Percentiles rank a stretch among this genome's conserved stretches.
Evolutionary conservation across 2,797 vertebrate species (phyloP).

Genomic region (Antennarius maculatus): DNA sequence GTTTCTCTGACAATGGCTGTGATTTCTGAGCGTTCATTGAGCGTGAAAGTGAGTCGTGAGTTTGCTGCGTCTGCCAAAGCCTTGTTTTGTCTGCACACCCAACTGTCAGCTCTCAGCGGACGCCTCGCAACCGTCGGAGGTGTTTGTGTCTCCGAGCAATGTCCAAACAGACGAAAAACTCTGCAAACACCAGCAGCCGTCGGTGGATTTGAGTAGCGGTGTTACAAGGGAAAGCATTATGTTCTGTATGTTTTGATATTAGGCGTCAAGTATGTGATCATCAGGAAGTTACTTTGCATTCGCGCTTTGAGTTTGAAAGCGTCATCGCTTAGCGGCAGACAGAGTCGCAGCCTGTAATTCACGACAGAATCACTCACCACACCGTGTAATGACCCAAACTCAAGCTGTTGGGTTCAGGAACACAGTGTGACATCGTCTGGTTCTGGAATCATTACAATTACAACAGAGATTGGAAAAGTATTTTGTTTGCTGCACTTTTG

Average conservation of each 20-base stretch:
- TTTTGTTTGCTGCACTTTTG: neutral
- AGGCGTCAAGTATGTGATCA: constrained; percentile 59
- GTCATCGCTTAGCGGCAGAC: constrained; percentile 36
- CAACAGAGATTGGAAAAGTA: constrained; percentile 17
- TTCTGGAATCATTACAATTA: constrained; percentile 3
- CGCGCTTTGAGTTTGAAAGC: constrained; percentile 49
- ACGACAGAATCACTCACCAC: constrained; percentile 44
- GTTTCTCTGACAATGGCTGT: constrained; percentile 21
- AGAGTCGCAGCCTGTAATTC: constrained; percentile 51
- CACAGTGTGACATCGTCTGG: constrained; percentile 9
- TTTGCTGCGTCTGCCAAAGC: constrained; percentile 48
- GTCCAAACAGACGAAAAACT: constrained; percentile 36
- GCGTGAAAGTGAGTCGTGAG: constrained; percentile 46
- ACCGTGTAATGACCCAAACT: constrained; percentile 28
- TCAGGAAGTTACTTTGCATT: constrained; percentile 49
- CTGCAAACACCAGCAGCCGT: constrained; percentile 46
- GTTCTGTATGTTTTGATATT: constrained; percentile 58
- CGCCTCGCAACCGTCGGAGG: constrained; percentile 43
- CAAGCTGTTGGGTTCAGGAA: constrained; percentile 23
- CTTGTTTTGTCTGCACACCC: constrained; percentile 78
- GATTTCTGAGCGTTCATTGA: constrained; percentile 56
- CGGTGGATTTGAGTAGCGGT: constrained; percentile 39
- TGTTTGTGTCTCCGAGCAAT: constrained; percentile 39
- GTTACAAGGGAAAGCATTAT: constrained; percentile 52
- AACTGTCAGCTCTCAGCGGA: constrained; percentile 62